Evolutionary conservation across 2,888 invertebrate genomes (phyloP).

Genomic region (Cerastis rubricosa): DNA sequence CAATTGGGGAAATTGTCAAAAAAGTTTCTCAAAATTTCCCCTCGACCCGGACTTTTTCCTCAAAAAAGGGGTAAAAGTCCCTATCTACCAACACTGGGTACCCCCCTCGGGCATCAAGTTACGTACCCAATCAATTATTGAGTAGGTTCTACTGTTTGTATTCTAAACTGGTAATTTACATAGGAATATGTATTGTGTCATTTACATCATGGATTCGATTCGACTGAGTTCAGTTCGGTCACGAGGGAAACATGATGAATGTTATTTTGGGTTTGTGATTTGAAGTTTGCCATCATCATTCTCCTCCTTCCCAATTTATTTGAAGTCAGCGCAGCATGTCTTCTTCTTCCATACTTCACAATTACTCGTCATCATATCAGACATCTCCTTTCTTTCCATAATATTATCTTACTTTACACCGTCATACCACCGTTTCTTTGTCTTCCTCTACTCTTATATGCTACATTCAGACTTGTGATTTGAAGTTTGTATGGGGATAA

Average conservation of each 20-base stretch:
- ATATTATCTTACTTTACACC: background rate
- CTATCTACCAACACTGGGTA: background rate
- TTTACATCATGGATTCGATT: slow-evolving; percentile 58
- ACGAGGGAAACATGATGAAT: slow-evolving; percentile 7
- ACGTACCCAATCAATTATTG: slow-evolving; percentile 65
- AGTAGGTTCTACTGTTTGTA: slow-evolving; percentile 58
- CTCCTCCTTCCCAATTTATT: background rate
- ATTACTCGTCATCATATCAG: too few species aligned
- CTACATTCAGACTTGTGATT: slow-evolving; percentile 2
- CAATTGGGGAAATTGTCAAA: background rate
- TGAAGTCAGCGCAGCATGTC: too few species aligned
- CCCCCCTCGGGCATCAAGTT: slow-evolving; percentile 55
- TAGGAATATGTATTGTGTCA: slow-evolving; percentile 60
- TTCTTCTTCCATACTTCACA: too few species aligned
- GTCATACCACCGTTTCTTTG: background rate
- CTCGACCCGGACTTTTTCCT: background rate
- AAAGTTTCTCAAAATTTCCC: background rate
- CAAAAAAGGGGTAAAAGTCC: background rate
- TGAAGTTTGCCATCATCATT: background rate
- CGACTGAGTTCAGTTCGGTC: slow-evolving; percentile 36
- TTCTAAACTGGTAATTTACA: slow-evolving; percentile 61
- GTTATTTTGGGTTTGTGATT: slow-evolving; percentile 22
- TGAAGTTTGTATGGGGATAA: slow-evolving; percentile 2
- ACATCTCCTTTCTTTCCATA: background rate
- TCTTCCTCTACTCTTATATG: background rate